Evolutionary conservation across 2,888 invertebrate genomes (phyloP).

Genomic region (Trypoxylon attenuatum): DNA sequence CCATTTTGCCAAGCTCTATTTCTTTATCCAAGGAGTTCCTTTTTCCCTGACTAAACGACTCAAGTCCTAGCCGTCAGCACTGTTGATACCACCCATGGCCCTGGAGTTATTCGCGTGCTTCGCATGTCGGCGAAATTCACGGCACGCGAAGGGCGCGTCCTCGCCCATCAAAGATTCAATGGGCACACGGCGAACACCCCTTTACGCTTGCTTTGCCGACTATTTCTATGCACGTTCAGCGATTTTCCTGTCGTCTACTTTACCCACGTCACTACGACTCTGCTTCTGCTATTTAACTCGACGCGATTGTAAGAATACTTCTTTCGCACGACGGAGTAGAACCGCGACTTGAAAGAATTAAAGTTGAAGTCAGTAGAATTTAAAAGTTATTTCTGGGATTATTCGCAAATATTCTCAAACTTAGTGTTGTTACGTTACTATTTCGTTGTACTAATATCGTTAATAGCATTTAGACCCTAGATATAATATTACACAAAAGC

Average conservation of each 20-base stretch:
- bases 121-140: too few species aligned
- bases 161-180: conserved; percentile 39
- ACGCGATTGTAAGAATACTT: too few species aligned
- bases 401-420: too few species aligned
- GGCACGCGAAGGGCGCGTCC: conserved; percentile 12
- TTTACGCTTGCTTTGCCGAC: neutral
- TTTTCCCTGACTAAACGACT: neutral
- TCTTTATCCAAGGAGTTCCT: conserved; percentile 7
- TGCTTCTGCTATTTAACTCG: neutral
- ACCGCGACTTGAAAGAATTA: too few species aligned
- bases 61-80: neutral
- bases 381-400: too few species aligned
- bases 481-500: too few species aligned
- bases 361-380: too few species aligned
- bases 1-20: conserved; percentile 14
- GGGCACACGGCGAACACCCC: conserved; percentile 14
- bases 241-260: conserved; percentile 13
- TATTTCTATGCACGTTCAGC: conserved; percentile 8
- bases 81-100: neutral
- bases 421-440: too few species aligned
- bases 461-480: too few species aligned
- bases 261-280: neutral
- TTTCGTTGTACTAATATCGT: too few species aligned
- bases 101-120: neutral
- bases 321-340: too few species aligned